Base-by-base conservation (phyloP, 1,140 invertebrate species). In the Solenopsis fugax region DNA sequence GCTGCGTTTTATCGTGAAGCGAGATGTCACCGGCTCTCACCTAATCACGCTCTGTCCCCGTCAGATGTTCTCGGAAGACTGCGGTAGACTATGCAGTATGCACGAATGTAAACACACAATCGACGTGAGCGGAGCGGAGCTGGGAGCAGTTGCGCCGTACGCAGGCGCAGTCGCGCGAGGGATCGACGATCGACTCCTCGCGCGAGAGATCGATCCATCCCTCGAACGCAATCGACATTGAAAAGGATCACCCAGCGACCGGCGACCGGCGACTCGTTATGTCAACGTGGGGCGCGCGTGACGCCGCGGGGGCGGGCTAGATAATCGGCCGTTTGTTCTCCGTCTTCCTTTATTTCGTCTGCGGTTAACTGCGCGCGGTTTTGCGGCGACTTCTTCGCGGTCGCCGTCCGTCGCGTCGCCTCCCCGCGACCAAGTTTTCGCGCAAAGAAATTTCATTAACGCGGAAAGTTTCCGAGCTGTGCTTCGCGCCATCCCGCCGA, bases 361-460 rank as follows among this genome's bases (percentile, higher is more conserved):
- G 58, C 50, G 50, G 50, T 81, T 54, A 71, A 81, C 34, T 45
- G 37, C 50, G 16, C 34, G 16, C 60, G 60, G 45, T 67, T 71
- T 81, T 56, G 48, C 18, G 21, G 34, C 34, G 62, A 13, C 21
- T 69, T 69, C 65, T 24, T 48, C n/a, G n/a, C 62, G 21, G 52
- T 2, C 34, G 50, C 9, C 13, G 37, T 29, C 9, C 13, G 37
- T 29, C 77, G 64, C n/a, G 29, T 5, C 9, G 5, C 64, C 21
- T 16, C 48, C 4, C 41, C 41, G 37, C 16, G 21, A n/a, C 48
- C 16, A 81, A 81, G 58, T 81, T 81, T 45, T 21, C 29, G 64
- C 50, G 13, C 65, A 10, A 81, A 81, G 50, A 81, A 81, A 81
- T 71, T 81, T 81, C 65, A 56, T 81, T 71, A 81, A 45, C 37